Conservation (phyloP, 2,113 vertebrate species). For the Centropus bengalensis region DNA sequence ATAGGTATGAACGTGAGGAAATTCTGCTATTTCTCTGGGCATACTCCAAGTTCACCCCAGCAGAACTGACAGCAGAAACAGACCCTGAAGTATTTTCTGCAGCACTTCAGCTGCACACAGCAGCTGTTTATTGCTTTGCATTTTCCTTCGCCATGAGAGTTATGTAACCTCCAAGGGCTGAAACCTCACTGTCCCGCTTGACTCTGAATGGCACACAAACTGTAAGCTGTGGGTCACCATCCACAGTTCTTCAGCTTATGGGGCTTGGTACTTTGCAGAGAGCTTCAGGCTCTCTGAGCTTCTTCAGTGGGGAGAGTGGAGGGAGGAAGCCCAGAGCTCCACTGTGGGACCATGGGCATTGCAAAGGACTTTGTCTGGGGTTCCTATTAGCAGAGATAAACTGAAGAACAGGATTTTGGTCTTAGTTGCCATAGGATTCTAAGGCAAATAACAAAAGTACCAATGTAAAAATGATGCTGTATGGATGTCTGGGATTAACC, state of each 20-base stretch:
- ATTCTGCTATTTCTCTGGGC: neutral
- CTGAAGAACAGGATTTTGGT: neutral
- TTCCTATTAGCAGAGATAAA: neutral
- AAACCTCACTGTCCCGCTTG: neutral
- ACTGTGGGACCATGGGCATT: neutral
- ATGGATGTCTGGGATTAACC: neutral
- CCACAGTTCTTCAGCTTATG: neutral
- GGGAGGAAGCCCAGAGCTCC: rapidly evolving
- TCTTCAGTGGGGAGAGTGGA: neutral
- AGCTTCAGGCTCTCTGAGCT: neutral
- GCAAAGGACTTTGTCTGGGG: neutral
- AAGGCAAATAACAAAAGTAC: neutral
- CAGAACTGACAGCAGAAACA: neutral
- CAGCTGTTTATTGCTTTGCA: neutral
- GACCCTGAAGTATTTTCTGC: neutral
- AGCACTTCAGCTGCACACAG: neutral
- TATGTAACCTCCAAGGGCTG: neutral
- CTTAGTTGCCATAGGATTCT: neutral
- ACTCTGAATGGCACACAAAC: rapidly evolving
- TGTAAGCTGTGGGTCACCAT: neutral
- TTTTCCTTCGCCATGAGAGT: neutral
- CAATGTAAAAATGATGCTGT: neutral
- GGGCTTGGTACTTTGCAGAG: neutral
- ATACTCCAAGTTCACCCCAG: neutral
- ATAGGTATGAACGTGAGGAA: neutral